Evolutionary conservation across 2,888 invertebrate species (phyloP).

Genomic region (Alloplasta piceator): DNA sequence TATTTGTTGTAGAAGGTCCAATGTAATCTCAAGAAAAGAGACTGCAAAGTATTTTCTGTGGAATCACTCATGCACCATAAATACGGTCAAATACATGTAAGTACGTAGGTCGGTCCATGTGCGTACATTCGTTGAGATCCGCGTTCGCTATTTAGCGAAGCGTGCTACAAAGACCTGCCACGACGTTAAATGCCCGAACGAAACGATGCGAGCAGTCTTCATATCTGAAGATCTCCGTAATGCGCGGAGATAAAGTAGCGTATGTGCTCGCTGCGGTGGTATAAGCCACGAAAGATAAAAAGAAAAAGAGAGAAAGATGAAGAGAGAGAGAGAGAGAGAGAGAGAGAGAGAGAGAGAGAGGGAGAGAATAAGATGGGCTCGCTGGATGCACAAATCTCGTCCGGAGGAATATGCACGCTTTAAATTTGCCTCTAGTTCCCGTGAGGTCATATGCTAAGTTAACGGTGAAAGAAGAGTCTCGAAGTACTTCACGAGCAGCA

Average conservation of each 20-base stretch:
- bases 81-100: slow-evolving; percentile 3
- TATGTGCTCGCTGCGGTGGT: slow-evolving; percentile 39
- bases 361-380: slow-evolving; percentile 6
- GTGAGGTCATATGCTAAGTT: slow-evolving; percentile 52
- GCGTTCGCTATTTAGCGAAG: slow-evolving; percentile 57
- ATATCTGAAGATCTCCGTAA: slow-evolving; percentile 60
- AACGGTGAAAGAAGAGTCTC: slow-evolving; percentile 51
- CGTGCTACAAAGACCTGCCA: slow-evolving; percentile 35
- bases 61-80: neutral
- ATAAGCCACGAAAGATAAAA: slow-evolving; percentile 19
- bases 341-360: neutral
- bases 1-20: too few relatives aligned
- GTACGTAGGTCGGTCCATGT: slow-evolving; percentile 26
- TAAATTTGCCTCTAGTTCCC: slow-evolving; percentile 36
- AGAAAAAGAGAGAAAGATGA: neutral
- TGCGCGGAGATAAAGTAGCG: slow-evolving; percentile 58
- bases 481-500: slow-evolving; percentile 26
- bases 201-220: slow-evolving; percentile 58
- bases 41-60: too few relatives aligned
- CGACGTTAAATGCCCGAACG: slow-evolving; percentile 51
- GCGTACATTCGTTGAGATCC: slow-evolving; percentile 31
- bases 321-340: slow-evolving; percentile 3
- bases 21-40: too few relatives aligned
- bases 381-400: slow-evolving; percentile 18
- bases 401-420: slow-evolving; percentile 50